Percentiles rank a stretch among this genome's conserved stretches.
Evolutionary conservation across 2,797 vertebrate genomes (phyloP).

Genomic region (Crocodylus rhombifer): DNA sequence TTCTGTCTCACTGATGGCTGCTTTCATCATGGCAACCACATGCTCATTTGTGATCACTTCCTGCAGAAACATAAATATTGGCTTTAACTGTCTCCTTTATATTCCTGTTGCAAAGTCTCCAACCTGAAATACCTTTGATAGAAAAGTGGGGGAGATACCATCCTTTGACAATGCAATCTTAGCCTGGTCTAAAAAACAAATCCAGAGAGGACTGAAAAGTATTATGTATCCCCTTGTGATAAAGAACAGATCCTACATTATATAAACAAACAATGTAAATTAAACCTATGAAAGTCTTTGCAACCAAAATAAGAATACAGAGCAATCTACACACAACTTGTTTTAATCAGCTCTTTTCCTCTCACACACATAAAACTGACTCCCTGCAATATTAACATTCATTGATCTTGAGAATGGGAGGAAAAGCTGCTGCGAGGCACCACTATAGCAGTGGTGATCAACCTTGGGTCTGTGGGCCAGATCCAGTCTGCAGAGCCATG

Average conservation of each 20-base stretch:
- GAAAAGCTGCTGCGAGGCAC: neutral
- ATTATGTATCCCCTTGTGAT: neutral
- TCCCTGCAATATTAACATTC: neutral
- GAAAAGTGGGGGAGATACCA: accelerated
- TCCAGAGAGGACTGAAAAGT: neutral
- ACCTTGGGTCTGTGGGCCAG: too few relatives aligned
- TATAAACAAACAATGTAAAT: accelerated
- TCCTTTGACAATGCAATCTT: accelerated
- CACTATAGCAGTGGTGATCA: too few relatives aligned
- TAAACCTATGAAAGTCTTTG: neutral
- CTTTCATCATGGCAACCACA: conserved; percentile 98
- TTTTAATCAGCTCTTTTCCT: neutral
- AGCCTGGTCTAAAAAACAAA: accelerated
- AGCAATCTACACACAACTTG: neutral
- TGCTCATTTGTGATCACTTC: conserved; percentile 96
- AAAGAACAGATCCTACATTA: neutral
- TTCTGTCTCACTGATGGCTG: conserved; percentile 92
- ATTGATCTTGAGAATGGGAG: neutral
- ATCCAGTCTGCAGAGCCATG: too few relatives aligned
- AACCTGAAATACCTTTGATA: neutral
- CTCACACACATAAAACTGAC: accelerated
- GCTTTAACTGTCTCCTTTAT: neutral
- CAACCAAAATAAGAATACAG: neutral
- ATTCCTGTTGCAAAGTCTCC: neutral
- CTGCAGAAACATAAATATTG: conserved; percentile 76